These are phyloP conservation scores for Adelges cooleyi DNA, from an alignment of 1,140 invertebrate species.

Conservation along the genomic window DNA sequence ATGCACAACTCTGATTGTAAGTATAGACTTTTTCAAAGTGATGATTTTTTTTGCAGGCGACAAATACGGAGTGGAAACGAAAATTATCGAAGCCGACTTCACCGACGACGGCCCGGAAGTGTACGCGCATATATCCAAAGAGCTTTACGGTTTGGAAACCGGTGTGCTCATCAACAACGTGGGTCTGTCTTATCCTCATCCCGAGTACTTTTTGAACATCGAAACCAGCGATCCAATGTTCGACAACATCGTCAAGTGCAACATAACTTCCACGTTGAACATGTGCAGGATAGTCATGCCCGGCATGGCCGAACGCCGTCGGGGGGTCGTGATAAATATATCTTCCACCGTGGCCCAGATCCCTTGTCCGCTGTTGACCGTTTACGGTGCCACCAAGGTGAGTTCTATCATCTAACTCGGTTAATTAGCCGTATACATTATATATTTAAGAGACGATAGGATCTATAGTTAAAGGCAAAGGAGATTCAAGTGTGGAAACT, in stretches of 20 bases:
- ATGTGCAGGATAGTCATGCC: constrained; percentile 69
- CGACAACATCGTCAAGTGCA: constrained; percentile 45
- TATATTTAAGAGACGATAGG: no score
- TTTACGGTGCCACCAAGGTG: constrained; percentile 85
- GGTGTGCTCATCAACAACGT: constrained; percentile 93
- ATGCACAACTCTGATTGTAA: no score
- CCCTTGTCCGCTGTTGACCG: constrained; percentile 68
- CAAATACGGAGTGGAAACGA: constrained; percentile 64
- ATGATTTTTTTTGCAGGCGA: constrained; percentile 43
- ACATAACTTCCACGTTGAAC: constrained; percentile 48
- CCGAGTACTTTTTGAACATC: constrained; percentile 70
- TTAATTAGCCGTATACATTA: no score
- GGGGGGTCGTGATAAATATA: constrained; percentile 85
- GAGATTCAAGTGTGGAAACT: no score
- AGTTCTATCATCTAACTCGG: no score
- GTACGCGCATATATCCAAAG: constrained; percentile 62
- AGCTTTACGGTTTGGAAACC: constrained; percentile 69
- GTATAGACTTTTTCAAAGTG: no score
- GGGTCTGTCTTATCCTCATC: constrained; percentile 78
- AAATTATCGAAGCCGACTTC: constrained; percentile 75
- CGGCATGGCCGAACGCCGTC: constrained; percentile 69
- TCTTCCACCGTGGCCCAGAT: constrained; percentile 70
- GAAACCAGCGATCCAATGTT: constrained; percentile 42
- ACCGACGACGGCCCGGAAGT: constrained; percentile 51
- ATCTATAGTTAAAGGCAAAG: no score